These are phyloP conservation scores for Echinarachnius parma DNA, from an alignment of 53 echinoderm and acorn worm species.

Conservation along the genomic window DNA sequence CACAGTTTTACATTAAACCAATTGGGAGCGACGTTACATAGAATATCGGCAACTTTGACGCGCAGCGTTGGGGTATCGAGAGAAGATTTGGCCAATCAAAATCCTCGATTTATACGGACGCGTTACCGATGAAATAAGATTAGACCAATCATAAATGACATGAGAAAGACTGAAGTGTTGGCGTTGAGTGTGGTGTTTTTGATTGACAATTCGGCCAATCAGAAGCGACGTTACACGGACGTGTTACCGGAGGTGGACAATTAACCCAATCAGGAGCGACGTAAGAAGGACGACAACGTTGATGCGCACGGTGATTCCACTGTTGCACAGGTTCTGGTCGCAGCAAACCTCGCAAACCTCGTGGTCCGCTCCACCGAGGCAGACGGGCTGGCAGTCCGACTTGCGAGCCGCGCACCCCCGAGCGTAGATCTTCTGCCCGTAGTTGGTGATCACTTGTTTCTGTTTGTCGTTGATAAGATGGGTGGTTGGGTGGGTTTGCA, in stretches of 20 bases:
- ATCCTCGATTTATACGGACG: no score
- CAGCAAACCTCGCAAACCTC: conserved; percentile 60
- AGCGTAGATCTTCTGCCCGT: conserved; percentile 34
- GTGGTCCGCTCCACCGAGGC: conserved; percentile 50
- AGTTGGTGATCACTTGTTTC: conserved; percentile 49
- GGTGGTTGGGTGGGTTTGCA: background rate
- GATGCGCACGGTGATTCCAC: conserved; percentile 32
- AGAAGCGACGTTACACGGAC: background rate
- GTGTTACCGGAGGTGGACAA: background rate
- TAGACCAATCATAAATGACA: no score
- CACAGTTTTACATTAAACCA: no score
- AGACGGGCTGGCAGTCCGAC: conserved; percentile 59
- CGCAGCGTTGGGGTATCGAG: no score
- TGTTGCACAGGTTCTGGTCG: conserved; percentile 66
- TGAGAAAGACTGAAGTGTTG: no score
- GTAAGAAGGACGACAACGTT: conserved; percentile 52
- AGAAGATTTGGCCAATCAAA: no score
- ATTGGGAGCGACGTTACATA: no score
- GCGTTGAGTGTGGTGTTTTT: no score
- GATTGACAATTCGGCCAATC: background rate
- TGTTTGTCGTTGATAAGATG: background rate
- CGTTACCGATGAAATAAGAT: no score
- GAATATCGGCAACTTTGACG: no score
- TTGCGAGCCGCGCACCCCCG: conserved; percentile 55
- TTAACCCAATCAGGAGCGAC: conserved; percentile 10